phyloP scores from a whole-genome alignment of 37 sponge, comb jelly and placozoan genomes.

The Beroe forskalii region DNA sequence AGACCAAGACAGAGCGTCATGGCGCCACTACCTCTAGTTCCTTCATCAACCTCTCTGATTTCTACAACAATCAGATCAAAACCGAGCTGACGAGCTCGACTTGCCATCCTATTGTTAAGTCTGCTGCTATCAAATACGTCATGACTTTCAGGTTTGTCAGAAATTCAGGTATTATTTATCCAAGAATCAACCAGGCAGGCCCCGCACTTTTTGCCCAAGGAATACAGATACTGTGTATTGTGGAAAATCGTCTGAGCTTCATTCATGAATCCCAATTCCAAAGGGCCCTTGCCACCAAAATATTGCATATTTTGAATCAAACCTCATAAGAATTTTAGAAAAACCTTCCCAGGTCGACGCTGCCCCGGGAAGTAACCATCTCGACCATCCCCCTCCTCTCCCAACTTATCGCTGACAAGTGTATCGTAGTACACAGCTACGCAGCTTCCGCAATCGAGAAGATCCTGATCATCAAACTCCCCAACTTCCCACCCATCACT shows the following conservation, averaged over 20 bases:
- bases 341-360: constrained; percentile 66
- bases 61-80: constrained; percentile 79
- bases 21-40: constrained; percentile 91
- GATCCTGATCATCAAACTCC: constrained; percentile 73
- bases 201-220: neutral
- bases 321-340: too few species aligned
- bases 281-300: too few species aligned
- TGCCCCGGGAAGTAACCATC: constrained; percentile 77
- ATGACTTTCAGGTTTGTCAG: constrained; percentile 82
- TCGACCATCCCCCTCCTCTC: constrained; percentile 72
- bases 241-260: too few species aligned
- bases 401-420: constrained; percentile 18
- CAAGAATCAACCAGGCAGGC: too few species aligned
- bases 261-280: too few species aligned
- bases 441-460: constrained; percentile 94
- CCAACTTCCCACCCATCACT: constrained; percentile 36
- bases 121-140: constrained; percentile 87
- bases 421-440: constrained; percentile 86
- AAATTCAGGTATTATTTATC: neutral
- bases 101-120: constrained; percentile 78
- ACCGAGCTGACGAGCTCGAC: constrained; percentile 77
- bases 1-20: constrained; percentile 84
- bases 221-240: neutral
- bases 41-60: constrained; percentile 86
- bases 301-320: too few species aligned